Percentiles rank a stretch among this genome's conserved stretches.
Evolutionary conservation across 2,113 vertebrate species (phyloP).

Genomic region (Lophochroa leadbeateri): DNA sequence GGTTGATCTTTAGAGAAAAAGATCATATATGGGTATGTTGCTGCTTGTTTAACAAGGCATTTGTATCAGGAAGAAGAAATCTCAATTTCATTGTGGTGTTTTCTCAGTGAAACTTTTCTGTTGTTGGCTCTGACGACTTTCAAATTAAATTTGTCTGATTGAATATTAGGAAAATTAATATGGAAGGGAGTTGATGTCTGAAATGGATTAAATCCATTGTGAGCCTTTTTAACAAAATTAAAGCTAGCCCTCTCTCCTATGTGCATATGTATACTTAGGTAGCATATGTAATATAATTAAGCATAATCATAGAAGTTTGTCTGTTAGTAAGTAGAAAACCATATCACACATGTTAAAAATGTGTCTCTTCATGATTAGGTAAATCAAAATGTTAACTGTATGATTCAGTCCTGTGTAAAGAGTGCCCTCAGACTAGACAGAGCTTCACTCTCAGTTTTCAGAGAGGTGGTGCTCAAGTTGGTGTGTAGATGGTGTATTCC

Average conservation of each 20-base stretch:
- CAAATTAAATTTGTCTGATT: neutral
- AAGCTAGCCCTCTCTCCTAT: neutral
- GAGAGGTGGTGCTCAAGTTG: neutral
- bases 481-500: neutral
- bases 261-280: neutral
- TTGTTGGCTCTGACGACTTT: neutral
- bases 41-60: neutral
- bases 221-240: neutral
- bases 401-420: neutral
- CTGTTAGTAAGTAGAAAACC: neutral
- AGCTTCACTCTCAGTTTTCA: neutral
- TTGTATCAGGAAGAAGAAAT: neutral
- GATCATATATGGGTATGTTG: neutral
- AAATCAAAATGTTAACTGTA: neutral
- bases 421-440: rapidly evolving
- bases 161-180: neutral
- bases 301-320: neutral
- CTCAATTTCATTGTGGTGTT: neutral
- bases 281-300: neutral
- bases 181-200: neutral
- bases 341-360: neutral
- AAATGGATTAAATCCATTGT: neutral
- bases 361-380: neutral
- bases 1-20: neutral
- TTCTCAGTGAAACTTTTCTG: neutral